Base-by-base conservation (phyloP, 2,888 invertebrate genomes). In the Ischnus inquisitorius region DNA sequence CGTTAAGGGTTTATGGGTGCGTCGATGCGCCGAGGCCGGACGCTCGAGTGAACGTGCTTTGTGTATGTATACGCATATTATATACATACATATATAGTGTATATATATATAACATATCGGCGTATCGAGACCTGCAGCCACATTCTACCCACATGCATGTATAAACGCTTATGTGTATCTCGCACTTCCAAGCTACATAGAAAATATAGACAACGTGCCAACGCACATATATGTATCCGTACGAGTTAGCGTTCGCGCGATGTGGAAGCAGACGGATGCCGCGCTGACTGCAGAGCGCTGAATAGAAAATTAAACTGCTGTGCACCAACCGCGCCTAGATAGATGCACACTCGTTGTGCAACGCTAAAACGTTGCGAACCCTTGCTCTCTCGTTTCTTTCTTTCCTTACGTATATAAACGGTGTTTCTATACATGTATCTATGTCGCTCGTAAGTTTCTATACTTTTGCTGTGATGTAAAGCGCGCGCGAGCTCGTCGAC, bases 291-390 rank as follows among this genome's bases (percentile, higher is more conserved):
- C 77, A 46, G 39, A 74, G 79, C 79, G 82, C 79, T 79, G 88
- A 90, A 89, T 89, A 87, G 87, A 88, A 88, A 86, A 89, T 88
- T 88, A 89, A 90, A 88, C 88, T 86, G 85, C 86, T 79, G 84
- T 79, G n/a, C 75, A 75, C 69, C 81, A 88, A 91, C 89, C 90
- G 88, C 87, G 85, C 89, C 89, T 78, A 65, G 74, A 48, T 90
- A 88, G 87, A 88, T 88, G 83, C 88, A 80, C 85, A 80, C 85
- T 84, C 85, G 88, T 91, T 91, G 90, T 87, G 88, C 89, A 90
- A 91, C 89, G 72, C 67, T 67, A 74, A 83, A 83, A 10, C 74
- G 39, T 72, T 72, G 72, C 72, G 48, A 77, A 80, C 71, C 43
- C 76, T 80, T 71, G 22, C 60, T 48, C 28, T 16, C 22, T 57